phyloP scores from a whole-genome alignment of 2,113 vertebrate species.

The Thryonomys swinderianus region DNA sequence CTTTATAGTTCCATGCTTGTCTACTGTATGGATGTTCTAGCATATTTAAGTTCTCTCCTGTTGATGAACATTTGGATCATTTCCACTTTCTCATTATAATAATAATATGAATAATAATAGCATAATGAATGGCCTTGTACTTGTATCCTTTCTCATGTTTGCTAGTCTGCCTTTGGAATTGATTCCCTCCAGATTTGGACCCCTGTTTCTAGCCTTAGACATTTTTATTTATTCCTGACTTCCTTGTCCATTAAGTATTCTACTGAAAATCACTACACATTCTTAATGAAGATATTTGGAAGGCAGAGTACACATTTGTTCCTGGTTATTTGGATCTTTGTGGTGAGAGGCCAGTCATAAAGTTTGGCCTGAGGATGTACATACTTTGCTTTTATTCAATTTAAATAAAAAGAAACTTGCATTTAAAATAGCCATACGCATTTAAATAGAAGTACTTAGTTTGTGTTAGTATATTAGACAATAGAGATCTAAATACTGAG shows the following conservation, averaged over 20 bases:
- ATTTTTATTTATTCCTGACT: neutral
- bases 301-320: no score
- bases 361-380: neutral
- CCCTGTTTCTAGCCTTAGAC: neutral
- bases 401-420: neutral
- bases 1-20: neutral
- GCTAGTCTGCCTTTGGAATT: neutral
- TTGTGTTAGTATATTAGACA: neutral
- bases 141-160: neutral
- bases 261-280: neutral
- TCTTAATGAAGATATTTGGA: neutral
- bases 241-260: neutral
- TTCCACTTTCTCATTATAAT: neutral
- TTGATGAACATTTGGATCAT: neutral
- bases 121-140: neutral
- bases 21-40: neutral
- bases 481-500: neutral
- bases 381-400: neutral
- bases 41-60: neutral
- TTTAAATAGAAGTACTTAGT: neutral
- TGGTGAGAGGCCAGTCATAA: neutral
- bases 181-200: neutral
- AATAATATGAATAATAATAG: no score
- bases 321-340: no score
- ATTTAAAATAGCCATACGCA: neutral